A percentile compares a stretch with the other conserved stretches of the same genome.
Conservation (phyloP, 2,888 invertebrate genomes). For the Synergus umbraculus region DNA sequence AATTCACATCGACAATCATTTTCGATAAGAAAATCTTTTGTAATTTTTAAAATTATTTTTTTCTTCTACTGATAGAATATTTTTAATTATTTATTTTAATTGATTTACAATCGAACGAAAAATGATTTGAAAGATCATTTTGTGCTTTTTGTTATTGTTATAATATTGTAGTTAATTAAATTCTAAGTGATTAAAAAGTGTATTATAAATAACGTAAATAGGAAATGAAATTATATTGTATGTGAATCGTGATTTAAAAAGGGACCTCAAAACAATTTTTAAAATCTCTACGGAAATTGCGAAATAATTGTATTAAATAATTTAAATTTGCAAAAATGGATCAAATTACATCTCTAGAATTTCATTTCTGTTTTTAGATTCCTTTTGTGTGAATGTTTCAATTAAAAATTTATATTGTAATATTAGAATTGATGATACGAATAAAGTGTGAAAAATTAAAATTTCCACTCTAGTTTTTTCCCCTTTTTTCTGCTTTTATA, state of each 20-base stretch:
- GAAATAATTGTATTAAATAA: background rate
- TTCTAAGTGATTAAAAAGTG: background rate
- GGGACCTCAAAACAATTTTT: background rate
- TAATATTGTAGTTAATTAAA: background rate
- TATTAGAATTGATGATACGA: background rate
- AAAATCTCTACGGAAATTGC: background rate
- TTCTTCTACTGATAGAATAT: background rate
- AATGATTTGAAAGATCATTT: background rate
- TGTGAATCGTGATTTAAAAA: background rate
- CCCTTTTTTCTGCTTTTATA: background rate
- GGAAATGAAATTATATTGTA: background rate
- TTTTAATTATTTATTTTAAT: background rate
- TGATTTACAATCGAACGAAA: background rate
- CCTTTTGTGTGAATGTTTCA: background rate
- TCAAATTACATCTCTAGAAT: background rate
- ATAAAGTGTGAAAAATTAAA: background rate
- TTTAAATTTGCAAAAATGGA: background rate
- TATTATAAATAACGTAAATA: background rate
- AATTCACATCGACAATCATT: too few species aligned
- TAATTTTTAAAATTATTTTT: background rate
- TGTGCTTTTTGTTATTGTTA: background rate
- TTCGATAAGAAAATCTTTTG: too few species aligned
- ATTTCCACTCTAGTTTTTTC: background rate
- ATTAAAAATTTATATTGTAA: background rate
- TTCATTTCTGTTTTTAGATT: background rate